Base-by-base conservation (phyloP, 2,797 vertebrate genomes). In the Xiphorhynchus erythropygius region DNA sequence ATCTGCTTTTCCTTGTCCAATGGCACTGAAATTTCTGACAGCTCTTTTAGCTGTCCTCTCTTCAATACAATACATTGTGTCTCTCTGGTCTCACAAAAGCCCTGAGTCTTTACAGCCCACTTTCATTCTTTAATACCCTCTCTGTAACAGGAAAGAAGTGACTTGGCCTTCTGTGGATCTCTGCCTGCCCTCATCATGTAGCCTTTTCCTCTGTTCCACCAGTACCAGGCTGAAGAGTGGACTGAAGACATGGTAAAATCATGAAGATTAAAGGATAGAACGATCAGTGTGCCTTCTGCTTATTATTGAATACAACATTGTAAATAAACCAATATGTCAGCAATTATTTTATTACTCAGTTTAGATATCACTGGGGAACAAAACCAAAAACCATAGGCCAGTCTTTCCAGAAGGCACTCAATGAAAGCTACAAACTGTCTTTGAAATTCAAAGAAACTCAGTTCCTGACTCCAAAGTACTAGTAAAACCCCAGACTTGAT, bases 321-420 rank as follows among this genome's bases (percentile, higher is more conserved):
- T 69, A 53, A 94, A 84, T 59, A 75, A 90, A 91, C 62, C 0
- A 2, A 23, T 81, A 76, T 77, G 84, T 46, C 73, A 86, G 82
- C 62, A 68, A 74, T 92, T 94, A 87, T 79, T 93, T 87, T 92
- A 77, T 90, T 76, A 47, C 71, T 74, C 24, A 33, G 50, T 78
- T 85, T 77, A 87, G 87, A 64, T 89, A 83, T 78, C 87, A 85
- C 65, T 55, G 67, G 84, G 63, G 81, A 89, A 87, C 49, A 75
- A 86, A 93, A 84, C 1, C 32, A 42, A 79, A 84, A 78, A 12
- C 4, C 42, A 18, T 50, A 87, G 56, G 53, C 28, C 11, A 64
- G n/a, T 12, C 81, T 62, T 89, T 89, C 77, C 75, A 65, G 79
- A 75, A 71, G 46, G 32, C 35, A 32, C 21, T 84, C 82, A 77